Base-by-base conservation (phyloP, 2,113 vertebrate species). In the Paradoxurus hermaphroditus region DNA sequence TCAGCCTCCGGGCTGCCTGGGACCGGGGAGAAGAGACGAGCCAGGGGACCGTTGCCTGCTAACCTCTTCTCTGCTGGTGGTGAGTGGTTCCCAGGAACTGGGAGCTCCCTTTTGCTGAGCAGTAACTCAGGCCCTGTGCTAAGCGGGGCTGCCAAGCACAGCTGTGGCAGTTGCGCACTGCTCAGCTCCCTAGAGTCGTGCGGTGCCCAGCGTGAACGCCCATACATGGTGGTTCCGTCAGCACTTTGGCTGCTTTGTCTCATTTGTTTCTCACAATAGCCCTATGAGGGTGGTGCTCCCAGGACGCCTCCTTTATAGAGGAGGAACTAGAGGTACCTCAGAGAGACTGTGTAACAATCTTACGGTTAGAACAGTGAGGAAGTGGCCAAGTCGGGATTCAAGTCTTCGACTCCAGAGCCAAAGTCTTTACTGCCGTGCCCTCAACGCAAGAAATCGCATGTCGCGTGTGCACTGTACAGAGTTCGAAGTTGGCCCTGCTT, bases 141-240 rank as follows among this genome's bases (percentile, higher is more conserved):
- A 16, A 82, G 39, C 25, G 67, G 56, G 73, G 56, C 39, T 75
- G 44, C 7, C 19, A 13, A 70, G 56, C 12, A 23, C 31, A 63
- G 21, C 49, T 81, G 85, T 19, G 0, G 34, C 25, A 29, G 25
- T 0, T 11, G 36, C 16, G 16, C 9, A 14, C 23, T 7, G 59
- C 75, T 90, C 75, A 39, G 65, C 18, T 27, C 8, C 77, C 68
- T 27, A 31, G 41, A 9, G 9, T 49, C 44, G 83, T 11, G 23
- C 36, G 31, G 75, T 31, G 84, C 51, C 13, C 84, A 7, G n/a
- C 65, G 11, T 53, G 41, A 68, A 36, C 10, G 0, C 19, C 25
- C 2, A 0, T 34, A 56, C 14, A 0, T 8, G 16, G 56, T 8
- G 9, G 56, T 63, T 75, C 72, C 4, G 11, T 49, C 36, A 62